Percentiles rank a stretch among this genome's conserved stretches.
These are phyloP conservation scores for Chrysoperla carnea DNA, from an alignment of 1,140 invertebrate genomes.

Conservation along the genomic window DNA sequence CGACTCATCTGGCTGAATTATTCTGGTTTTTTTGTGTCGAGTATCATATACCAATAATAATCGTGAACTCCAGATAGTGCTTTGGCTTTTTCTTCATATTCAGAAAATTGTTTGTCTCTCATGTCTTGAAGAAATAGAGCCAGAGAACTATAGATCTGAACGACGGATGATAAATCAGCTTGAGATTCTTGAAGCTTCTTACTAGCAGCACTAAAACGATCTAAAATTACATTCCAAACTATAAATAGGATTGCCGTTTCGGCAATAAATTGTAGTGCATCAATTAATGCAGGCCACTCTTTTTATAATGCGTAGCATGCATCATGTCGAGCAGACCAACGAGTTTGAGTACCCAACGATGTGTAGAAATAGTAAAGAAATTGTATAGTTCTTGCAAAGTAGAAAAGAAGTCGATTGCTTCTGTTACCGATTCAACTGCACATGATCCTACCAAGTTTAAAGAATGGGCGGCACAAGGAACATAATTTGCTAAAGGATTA, in stretches of 20 bases:
- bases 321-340: conserved; percentile 2
- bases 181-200: not conserved
- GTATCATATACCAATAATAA: conserved; percentile 5
- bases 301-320: conserved; percentile 3
- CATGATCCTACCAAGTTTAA: not conserved
- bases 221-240: conserved; percentile 3
- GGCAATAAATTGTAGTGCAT: conserved; percentile 1
- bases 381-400: no score
- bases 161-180: no score
- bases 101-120: conserved; percentile 2
- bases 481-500: not conserved
- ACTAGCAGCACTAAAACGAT: conserved; percentile 4
- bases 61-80: conserved; percentile 5
- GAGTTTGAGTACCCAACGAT: not conserved
- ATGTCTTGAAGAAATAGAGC: not conserved
- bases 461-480: not conserved
- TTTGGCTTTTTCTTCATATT: conserved; percentile 7
- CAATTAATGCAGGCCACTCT: conserved; percentile 4
- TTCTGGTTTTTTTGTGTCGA: conserved; percentile 3
- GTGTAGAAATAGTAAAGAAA: no score
- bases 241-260: conserved; percentile 1
- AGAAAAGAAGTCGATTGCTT: no score
- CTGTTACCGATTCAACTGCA: not conserved
- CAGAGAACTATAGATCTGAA: not conserved
- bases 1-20: conserved; percentile 4